phyloP scores from a whole-genome alignment of 2,113 vertebrate species.

The Sitta europaea region DNA sequence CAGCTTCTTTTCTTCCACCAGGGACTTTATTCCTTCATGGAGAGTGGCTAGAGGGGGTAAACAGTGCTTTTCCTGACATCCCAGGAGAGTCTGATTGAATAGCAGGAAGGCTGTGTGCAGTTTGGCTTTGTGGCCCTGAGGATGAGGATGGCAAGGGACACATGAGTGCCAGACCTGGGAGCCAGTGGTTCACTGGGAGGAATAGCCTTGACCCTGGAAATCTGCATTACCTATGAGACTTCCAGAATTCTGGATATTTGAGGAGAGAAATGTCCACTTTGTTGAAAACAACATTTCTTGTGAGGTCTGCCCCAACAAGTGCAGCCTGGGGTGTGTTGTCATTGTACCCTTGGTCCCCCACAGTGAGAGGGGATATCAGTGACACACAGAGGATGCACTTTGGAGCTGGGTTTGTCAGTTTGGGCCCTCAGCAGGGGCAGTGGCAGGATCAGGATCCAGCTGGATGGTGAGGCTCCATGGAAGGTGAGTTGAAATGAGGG shows the following conservation, averaged over 20 bases:
- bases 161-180: background rate
- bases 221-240: background rate
- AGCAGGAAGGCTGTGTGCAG: background rate
- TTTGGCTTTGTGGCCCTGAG: background rate
- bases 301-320: background rate
- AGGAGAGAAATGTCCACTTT: background rate
- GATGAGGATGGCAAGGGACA: background rate
- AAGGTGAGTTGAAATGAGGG: background rate
- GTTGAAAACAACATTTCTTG: background rate
- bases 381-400: background rate
- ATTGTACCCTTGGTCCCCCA: background rate
- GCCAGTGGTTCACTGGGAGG: background rate
- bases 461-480: background rate
- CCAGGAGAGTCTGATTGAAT: background rate
- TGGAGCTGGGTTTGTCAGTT: background rate
- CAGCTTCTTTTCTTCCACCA: background rate
- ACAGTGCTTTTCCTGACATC: background rate
- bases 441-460: background rate
- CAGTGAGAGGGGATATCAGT: background rate
- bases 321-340: background rate
- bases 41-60: background rate
- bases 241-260: background rate
- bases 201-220: background rate
- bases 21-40: background rate
- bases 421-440: background rate